These are phyloP conservation scores for Neocrepidodera transversa DNA, from an alignment of 2,888 invertebrate genomes.

Conservation along the genomic window DNA sequence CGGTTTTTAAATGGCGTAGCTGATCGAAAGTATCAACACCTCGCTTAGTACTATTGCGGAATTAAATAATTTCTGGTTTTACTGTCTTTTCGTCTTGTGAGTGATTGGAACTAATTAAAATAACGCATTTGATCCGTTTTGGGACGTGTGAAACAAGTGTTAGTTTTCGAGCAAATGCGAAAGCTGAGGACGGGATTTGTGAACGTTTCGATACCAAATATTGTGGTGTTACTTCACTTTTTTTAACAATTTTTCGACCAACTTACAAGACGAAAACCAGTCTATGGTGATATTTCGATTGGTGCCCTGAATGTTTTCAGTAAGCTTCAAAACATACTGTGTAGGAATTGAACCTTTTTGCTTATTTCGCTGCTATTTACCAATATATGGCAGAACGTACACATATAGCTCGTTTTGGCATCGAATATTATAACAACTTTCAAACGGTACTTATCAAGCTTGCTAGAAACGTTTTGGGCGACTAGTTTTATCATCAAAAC, in stretches of 20 bases:
- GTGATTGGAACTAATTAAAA: too few species aligned
- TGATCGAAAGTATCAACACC: too few species aligned
- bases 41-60: too few species aligned
- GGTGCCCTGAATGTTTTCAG: constrained; percentile 5
- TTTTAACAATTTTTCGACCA: neutral
- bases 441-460: neutral
- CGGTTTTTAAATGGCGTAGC: neutral
- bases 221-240: neutral
- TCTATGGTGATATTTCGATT: neutral
- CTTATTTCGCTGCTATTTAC: neutral
- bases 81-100: too few species aligned
- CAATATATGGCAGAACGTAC: neutral
- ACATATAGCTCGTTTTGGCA: neutral
- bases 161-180: neutral
- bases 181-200: neutral
- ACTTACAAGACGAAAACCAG: neutral
- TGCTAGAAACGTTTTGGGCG: constrained; percentile 1
- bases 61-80: too few species aligned
- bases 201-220: neutral
- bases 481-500: constrained; percentile 1
- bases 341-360: neutral
- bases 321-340: neutral
- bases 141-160: constrained; percentile 3
- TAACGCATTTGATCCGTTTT: neutral
- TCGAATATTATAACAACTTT: neutral